A percentile compares a stretch with the other conserved stretches of the same genome.
These are phyloP conservation scores for Gambusia affinis DNA, from an alignment of 2,113 vertebrate genomes.

Conservation along the genomic window DNA sequence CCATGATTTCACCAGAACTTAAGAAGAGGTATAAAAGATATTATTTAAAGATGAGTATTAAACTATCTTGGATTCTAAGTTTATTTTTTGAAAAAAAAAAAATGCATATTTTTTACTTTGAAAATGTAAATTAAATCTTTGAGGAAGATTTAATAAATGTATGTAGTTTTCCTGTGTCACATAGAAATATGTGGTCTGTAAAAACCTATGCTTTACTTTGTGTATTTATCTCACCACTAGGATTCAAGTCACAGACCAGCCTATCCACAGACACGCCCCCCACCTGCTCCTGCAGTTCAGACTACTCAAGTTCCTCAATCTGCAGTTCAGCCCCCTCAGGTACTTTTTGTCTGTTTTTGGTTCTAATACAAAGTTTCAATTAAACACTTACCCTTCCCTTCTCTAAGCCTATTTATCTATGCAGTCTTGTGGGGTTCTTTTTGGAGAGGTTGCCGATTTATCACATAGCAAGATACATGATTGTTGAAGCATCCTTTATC, in stretches of 20 bases:
- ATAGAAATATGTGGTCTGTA: background rate
- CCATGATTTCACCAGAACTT: no score
- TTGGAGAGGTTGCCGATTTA: background rate
- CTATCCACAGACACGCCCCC: slow-evolving; percentile 69
- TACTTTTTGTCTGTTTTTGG: slow-evolving; percentile 23
- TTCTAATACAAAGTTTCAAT: background rate
- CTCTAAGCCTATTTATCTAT: background rate
- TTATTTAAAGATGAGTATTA: no score
- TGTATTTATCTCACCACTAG: slow-evolving; percentile 35
- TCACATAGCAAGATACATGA: background rate
- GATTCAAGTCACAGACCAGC: slow-evolving; percentile 45
- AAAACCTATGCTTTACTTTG: background rate
- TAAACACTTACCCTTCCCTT: background rate
- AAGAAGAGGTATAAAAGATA: no score
- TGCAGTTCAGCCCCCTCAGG: slow-evolving; percentile 61
- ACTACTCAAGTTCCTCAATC: slow-evolving; percentile 8
- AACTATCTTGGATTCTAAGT: no score
- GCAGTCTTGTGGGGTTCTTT: no score
- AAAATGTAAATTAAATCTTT: no score
- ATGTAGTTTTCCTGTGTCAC: background rate
- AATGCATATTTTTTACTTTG: no score
- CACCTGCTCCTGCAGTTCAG: slow-evolving; percentile 43
- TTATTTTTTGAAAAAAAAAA: no score
- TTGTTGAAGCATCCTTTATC: no score
- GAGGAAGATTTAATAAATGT: no score